A percentile compares a stretch with the other conserved stretches of the same genome.
Evolutionary conservation across 1,140 invertebrate genomes (phyloP).

Genomic region (Drosophila equinoxialis): DNA sequence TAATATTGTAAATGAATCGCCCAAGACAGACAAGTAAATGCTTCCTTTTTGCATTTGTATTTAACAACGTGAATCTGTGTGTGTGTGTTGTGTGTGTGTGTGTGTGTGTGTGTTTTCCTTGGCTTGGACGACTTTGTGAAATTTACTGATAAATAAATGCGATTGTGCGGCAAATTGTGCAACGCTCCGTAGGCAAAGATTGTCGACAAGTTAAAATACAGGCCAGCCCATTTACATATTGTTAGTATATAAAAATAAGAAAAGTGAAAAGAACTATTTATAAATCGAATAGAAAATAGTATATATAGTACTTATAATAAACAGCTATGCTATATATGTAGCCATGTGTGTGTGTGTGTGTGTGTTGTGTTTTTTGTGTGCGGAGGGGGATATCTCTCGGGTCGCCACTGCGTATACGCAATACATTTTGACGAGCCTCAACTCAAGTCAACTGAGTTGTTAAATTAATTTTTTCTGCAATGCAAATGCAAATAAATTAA

Average conservation of each 20-base stretch:
- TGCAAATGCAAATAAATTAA: slow-evolving; percentile 37
- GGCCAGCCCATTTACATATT: slow-evolving; percentile 34
- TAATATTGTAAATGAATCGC: slow-evolving; percentile 45
- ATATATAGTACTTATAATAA: slow-evolving; percentile 17
- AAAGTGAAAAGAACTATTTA: slow-evolving; percentile 45
- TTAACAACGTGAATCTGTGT: background rate
- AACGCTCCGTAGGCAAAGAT: slow-evolving; percentile 76
- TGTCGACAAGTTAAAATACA: slow-evolving; percentile 61
- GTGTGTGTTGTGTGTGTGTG: slow-evolving; percentile 5
- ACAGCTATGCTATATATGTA: background rate
- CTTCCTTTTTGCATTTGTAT: slow-evolving; percentile 49
- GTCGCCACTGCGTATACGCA: slow-evolving; percentile 60
- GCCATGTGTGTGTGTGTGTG: slow-evolving; percentile 5
- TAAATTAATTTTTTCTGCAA: slow-evolving; percentile 81
- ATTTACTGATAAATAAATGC: slow-evolving; percentile 78
- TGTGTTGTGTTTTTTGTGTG: slow-evolving; percentile 1
- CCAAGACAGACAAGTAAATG: slow-evolving; percentile 50
- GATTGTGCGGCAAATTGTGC: slow-evolving; percentile 80
- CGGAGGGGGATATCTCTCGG: slow-evolving; percentile 1
- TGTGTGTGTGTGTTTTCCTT: slow-evolving; percentile 14
- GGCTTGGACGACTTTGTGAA: slow-evolving; percentile 52
- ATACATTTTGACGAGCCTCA: slow-evolving; percentile 63
- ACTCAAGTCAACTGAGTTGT: slow-evolving; percentile 78
- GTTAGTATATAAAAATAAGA: slow-evolving; percentile 30
- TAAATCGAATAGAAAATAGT: slow-evolving; percentile 26